Conservation (phyloP, 2,888 invertebrate species). For the Argynnis bischoffii region DNA sequence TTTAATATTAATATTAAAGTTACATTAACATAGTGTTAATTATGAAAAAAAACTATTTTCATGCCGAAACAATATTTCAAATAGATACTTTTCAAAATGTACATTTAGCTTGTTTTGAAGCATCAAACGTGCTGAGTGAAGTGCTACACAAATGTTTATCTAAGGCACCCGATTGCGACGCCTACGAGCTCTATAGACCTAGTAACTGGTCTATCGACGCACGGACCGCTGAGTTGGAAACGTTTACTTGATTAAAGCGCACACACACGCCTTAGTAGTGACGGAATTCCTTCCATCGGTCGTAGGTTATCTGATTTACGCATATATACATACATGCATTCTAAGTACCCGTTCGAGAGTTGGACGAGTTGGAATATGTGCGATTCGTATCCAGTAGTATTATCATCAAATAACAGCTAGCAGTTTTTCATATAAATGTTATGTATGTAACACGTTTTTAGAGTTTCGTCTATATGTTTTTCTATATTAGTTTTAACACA, state of each 20-base stretch:
- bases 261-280: constrained; percentile 29
- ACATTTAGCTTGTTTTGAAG: background rate
- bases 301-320: constrained; percentile 22
- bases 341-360: background rate
- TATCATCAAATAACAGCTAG: too few species aligned
- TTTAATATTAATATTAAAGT: too few species aligned
- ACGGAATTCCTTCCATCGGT: constrained; percentile 26
- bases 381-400: too few species aligned
- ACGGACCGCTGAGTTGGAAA: constrained; percentile 35
- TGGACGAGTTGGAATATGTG: background rate
- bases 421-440: too few species aligned
- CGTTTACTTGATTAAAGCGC: constrained; percentile 33
- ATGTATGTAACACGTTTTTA: too few species aligned
- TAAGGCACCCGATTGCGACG: constrained; percentile 20
- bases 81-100: too few species aligned
- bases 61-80: too few species aligned
- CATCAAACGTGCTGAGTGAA: constrained; percentile 1
- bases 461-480: too few species aligned
- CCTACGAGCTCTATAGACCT: constrained; percentile 11
- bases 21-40: too few species aligned
- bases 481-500: too few species aligned
- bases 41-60: too few species aligned
- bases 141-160: constrained; percentile 10
- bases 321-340: background rate
- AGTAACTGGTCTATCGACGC: constrained; percentile 32